Base-by-base conservation (phyloP, 1,140 invertebrate genomes). In the Platorchestia sp. region DNA sequence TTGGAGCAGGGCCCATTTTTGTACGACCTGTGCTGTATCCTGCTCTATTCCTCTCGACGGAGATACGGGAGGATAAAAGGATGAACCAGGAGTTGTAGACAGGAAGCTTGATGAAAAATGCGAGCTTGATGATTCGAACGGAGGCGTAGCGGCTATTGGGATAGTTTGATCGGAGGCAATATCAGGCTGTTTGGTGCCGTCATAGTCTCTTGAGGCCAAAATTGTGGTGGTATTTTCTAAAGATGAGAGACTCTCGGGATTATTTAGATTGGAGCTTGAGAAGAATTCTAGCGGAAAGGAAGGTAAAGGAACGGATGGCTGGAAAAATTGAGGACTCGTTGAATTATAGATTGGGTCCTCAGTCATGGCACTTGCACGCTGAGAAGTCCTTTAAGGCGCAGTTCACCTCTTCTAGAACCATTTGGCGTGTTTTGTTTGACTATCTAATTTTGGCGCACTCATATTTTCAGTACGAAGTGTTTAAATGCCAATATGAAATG, bases 1-100 rank as follows among this genome's bases (percentile, higher is more conserved):
- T 47, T 42, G 44, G 91, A 93, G 22, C 22, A 45, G 44, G 14
- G 45, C 45, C 91, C 91, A 93, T 93, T 45, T 93, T 93, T 93
- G 91, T 45, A 41, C 43, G 14, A 44, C 87, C n/a, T 44, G 27
- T 89, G 87, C 41, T 42, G 87, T 75, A 27, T 27, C 27, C 59
- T 36, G 59, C 59, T 75, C 59, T 3, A 75, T 14, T 75, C 14
- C 59, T 75, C 27, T 75, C 59, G 59, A 36, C 27, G 59, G 14
- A 75, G n/a, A n/a, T n/a, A n/a, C n/a, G n/a, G 59, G 59, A 75
- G 14, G 59, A 75, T 75, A 75, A 36, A 27, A 75, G 36, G 59
- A 75, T 27, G 59, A 75, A 75, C 14, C 36, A 22, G 27, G 36
- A 75, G 59, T 10, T 75, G 1, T 36, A 3, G 59, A 75, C 27